Evolutionary conservation across 2,888 invertebrate species (phyloP).

Genomic region (Portevinia maculata): DNA sequence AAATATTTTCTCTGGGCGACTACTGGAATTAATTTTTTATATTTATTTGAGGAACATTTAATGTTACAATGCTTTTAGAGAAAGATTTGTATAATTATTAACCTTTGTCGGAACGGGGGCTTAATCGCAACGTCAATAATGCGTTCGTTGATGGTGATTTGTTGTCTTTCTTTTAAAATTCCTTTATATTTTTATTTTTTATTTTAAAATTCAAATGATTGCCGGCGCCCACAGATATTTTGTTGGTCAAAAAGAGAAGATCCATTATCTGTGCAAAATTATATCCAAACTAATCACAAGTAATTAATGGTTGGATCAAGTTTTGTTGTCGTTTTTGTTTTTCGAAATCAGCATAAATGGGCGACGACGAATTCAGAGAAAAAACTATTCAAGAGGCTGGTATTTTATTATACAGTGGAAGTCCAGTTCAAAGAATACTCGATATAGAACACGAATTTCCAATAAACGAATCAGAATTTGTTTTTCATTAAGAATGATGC

Average conservation of each 20-base stretch:
- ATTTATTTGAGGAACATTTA: conserved; percentile 71
- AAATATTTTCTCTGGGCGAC: conserved; percentile 49
- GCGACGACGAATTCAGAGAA: conserved; percentile 2
- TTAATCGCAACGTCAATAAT: conserved; percentile 54
- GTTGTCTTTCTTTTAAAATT: conserved; percentile 57
- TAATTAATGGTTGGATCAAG: conserved; percentile 37
- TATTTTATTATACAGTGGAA: background rate
- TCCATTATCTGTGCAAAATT: conserved; percentile 36
- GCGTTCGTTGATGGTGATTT: conserved; percentile 62
- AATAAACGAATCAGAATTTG: too few species aligned
- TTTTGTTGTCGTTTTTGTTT: conserved; percentile 2
- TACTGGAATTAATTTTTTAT: conserved; percentile 74
- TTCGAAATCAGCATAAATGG: background rate
- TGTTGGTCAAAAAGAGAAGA: conserved; percentile 5
- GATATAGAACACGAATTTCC: background rate
- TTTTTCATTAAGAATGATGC: too few species aligned
- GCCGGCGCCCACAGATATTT: conserved; percentile 57
- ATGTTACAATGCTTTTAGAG: conserved; percentile 73
- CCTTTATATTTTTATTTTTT: background rate
- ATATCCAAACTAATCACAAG: conserved; percentile 36
- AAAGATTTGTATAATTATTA: conserved; percentile 71
- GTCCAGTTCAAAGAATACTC: background rate
- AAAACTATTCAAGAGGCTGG: background rate
- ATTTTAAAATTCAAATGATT: conserved; percentile 58
- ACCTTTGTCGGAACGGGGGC: conserved; percentile 64